Conservation (phyloP, 2,113 vertebrate species). For the Crocuta crocuta region DNA sequence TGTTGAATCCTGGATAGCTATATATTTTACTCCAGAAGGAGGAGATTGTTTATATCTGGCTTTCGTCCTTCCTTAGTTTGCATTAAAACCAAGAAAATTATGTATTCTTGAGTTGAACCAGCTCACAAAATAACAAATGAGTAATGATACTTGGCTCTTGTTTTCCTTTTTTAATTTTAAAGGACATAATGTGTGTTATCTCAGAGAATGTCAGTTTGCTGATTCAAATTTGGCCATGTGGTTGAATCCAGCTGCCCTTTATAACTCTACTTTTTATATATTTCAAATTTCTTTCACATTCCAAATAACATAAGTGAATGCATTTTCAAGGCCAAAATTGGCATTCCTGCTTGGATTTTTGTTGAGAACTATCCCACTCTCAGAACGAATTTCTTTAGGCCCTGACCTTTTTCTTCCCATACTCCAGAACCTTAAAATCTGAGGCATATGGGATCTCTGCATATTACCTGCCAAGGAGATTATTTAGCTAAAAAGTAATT, state of each 20-base stretch:
- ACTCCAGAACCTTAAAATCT: conserved; percentile 55
- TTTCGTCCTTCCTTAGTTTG: conserved; percentile 72
- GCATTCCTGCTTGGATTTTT: conserved; percentile 57
- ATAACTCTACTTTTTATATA: conserved; percentile 78
- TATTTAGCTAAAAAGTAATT: conserved; percentile 52
- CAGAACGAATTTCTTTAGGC: conserved; percentile 53
- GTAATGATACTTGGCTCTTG: conserved; percentile 80
- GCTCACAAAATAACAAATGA: conserved; percentile 81
- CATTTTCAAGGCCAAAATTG: conserved; percentile 68
- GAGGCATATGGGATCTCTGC: background rate
- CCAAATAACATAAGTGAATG: conserved; percentile 70
- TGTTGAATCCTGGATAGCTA: conserved; percentile 61
- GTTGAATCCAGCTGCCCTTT: conserved; percentile 74
- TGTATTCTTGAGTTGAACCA: conserved; percentile 77
- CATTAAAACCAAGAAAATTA: conserved; percentile 82
- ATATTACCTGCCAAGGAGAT: conserved; percentile 47
- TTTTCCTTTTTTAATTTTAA: conserved; percentile 78
- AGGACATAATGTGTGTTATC: conserved; percentile 81
- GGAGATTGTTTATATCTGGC: conserved; percentile 77
- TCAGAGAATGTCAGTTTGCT: conserved; percentile 82
- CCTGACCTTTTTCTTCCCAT: conserved; percentile 18
- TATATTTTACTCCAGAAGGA: conserved; percentile 73
- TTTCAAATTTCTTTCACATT: conserved; percentile 73
- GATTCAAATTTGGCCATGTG: conserved; percentile 82
- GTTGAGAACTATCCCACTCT: conserved; percentile 14